Evolutionary conservation across 1,140 invertebrate genomes (phyloP), one percentile per base, ranked within the genome.

Genomic region (Orius insidiosus): DNA sequence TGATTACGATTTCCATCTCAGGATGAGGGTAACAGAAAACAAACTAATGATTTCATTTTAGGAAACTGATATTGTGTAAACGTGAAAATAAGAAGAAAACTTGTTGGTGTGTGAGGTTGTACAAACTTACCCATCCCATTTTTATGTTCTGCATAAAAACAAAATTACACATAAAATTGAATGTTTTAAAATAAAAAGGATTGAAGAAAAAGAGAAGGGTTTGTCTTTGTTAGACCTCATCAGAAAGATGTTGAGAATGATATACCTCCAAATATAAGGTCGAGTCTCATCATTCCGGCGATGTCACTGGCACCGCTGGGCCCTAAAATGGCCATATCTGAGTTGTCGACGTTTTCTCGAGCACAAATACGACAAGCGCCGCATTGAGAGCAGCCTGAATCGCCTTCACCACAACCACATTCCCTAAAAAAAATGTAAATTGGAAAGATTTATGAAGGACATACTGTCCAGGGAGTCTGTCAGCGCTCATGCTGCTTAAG

Each of bases 331-430:
- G 66, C 64, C 30, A 39, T 60, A 47, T 62, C 65, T 55, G 60
- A 67, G 50, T 70, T 68, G 44, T 75, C 71, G 51, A 69, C 70
- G 48, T 72, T 71, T 57, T 83, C 77, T 19, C 76, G 69, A 1
- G 80, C 85, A 63, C 92, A 97, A 11, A 80, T 73, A 40, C 84
- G 65, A 63, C 94, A 98, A 30, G 84, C 80, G 1, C 92, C 90
- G 63, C 94, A 98, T 53, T 84, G 76, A 1, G 79, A 72, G 59
- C 93, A 97, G 0, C 92, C 89, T 34, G 86, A 83, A 59, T 96
- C 92, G 10, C 90, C 92, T 58, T 85, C 82, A 10, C 92, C 92
- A 70, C 93, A 97, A 1, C 86, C 88, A 67, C 93, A 98, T 57
- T 84, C 80, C 55, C 87, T 90, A 24, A 4, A 31, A 13, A 44